Evolutionary conservation across 2,888 invertebrate genomes (phyloP).

Genomic region (Drosophila mimetica): DNA sequence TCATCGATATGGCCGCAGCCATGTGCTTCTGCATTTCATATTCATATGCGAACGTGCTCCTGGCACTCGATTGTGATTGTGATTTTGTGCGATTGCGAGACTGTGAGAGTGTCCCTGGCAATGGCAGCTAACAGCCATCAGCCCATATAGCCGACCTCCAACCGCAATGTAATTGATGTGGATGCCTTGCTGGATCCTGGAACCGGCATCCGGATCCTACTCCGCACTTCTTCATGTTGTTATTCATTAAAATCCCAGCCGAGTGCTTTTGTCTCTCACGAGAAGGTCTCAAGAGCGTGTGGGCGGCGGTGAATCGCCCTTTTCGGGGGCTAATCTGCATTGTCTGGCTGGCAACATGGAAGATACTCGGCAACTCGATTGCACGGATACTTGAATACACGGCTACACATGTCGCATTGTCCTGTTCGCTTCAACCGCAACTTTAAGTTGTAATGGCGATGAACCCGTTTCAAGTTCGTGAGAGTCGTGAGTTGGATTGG

Average conservation of each 20-base stretch:
- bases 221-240: constrained; percentile 31
- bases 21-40: constrained; percentile 48
- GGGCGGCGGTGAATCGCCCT: constrained; percentile 2
- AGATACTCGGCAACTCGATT: constrained; percentile 19
- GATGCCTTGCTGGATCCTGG: constrained; percentile 24
- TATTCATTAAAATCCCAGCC: constrained; percentile 69
- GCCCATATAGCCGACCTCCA: background rate
- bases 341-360: constrained; percentile 56
- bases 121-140: constrained; percentile 22
- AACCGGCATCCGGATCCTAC: background rate
- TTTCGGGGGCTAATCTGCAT: constrained; percentile 63
- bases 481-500: background rate
- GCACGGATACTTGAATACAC: constrained; percentile 25
- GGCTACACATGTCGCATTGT: constrained; percentile 54
- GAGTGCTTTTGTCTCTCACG: constrained; percentile 50
- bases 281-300: constrained; percentile 30
- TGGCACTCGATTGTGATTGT: constrained; percentile 33
- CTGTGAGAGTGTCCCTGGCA: constrained; percentile 32
- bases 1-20: constrained; percentile 49
- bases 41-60: constrained; percentile 64
- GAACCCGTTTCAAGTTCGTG: constrained; percentile 5
- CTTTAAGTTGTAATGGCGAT: constrained; percentile 36
- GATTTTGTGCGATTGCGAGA: background rate
- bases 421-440: constrained; percentile 51
- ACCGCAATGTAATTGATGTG: constrained; percentile 56